These are phyloP conservation scores for Thymelicus lineola DNA, from an alignment of 2,888 invertebrate genomes.

Conservation along the genomic window DNA sequence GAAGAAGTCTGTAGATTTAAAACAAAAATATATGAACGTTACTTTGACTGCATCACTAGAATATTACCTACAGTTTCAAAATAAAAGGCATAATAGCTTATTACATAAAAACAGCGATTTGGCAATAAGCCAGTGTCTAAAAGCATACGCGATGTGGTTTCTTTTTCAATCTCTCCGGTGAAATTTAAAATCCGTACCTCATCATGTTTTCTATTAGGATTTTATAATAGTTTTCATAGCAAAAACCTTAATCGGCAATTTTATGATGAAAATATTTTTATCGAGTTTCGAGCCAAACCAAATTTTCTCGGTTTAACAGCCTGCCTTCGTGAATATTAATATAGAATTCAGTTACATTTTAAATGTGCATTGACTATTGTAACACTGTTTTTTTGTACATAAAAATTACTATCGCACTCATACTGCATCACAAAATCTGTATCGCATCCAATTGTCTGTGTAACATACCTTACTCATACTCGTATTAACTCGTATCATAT, in stretches of 20 bases:
- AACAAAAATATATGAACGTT: too few species aligned
- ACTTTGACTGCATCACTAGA: too few species aligned
- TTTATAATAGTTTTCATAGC: constrained; percentile 28
- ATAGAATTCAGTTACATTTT: constrained; percentile 2
- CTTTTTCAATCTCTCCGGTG: constrained; percentile 32
- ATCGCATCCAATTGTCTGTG: too few species aligned
- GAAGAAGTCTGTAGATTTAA: too few species aligned
- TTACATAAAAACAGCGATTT: constrained; percentile 29
- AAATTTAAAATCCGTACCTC: constrained; percentile 32
- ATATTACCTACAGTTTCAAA: background rate
- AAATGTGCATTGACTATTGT: too few species aligned
- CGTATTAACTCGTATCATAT: too few species aligned
- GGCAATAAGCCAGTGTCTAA: constrained; percentile 34
- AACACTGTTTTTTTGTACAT: background rate
- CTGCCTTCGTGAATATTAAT: constrained; percentile 1
- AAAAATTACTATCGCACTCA: too few species aligned
- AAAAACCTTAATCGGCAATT: constrained; percentile 27
- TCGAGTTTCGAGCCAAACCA: constrained; percentile 22
- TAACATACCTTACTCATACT: too few species aligned
- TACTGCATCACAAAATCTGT: too few species aligned
- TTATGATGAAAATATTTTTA: constrained; percentile 32
- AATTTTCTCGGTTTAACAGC: constrained; percentile 14
- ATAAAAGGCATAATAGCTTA: constrained; percentile 18
- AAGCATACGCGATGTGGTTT: constrained; percentile 27
- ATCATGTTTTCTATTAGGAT: constrained; percentile 37